These are phyloP conservation scores for Syngnathus typhle DNA, from an alignment of 2,113 vertebrate genomes.

Conservation along the genomic window DNA sequence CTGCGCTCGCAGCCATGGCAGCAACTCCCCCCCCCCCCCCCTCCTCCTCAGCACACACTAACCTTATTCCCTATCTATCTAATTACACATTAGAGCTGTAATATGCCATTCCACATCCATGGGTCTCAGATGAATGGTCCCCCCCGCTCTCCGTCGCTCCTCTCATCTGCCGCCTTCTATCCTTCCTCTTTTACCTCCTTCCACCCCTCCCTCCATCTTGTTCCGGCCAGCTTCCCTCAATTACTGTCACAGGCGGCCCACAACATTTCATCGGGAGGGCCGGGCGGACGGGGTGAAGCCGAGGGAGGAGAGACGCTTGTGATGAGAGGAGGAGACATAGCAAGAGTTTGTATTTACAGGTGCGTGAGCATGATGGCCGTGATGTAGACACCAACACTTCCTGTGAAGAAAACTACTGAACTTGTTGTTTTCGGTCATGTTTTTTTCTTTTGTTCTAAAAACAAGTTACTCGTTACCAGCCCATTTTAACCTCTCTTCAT, in stretches of 20 bases:
- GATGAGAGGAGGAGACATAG: slow-evolving; percentile 56
- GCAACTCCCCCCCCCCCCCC: slow-evolving; percentile 8
- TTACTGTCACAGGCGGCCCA: slow-evolving; percentile 68
- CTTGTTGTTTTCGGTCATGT: neutral
- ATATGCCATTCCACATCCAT: slow-evolving; percentile 73
- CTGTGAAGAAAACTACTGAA: neutral
- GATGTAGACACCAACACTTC: neutral
- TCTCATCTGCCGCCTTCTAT: slow-evolving; percentile 44
- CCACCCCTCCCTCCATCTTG: slow-evolving; percentile 55
- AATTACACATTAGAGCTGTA: slow-evolving; percentile 76
- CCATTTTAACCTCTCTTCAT: neutral
- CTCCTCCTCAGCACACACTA: slow-evolving; percentile 44
- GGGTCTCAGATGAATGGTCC: slow-evolving; percentile 70
- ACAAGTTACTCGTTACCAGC: neutral
- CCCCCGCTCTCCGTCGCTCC: slow-evolving; percentile 52
- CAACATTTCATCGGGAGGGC: slow-evolving; percentile 46
- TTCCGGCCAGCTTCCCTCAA: slow-evolving; percentile 74
- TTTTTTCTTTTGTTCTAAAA: neutral
- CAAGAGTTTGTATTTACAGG: slow-evolving; percentile 55
- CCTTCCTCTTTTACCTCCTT: slow-evolving; percentile 33
- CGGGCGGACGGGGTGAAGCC: neutral
- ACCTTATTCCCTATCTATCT: slow-evolving; percentile 72
- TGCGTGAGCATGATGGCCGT: slow-evolving; percentile 37
- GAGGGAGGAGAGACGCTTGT: slow-evolving; percentile 9
- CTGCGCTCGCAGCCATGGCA: slow-evolving; percentile 50